These are phyloP conservation scores for Misgurnus anguillicaudatus DNA, from an alignment of 2,113 vertebrate species.

Conservation along the genomic window DNA sequence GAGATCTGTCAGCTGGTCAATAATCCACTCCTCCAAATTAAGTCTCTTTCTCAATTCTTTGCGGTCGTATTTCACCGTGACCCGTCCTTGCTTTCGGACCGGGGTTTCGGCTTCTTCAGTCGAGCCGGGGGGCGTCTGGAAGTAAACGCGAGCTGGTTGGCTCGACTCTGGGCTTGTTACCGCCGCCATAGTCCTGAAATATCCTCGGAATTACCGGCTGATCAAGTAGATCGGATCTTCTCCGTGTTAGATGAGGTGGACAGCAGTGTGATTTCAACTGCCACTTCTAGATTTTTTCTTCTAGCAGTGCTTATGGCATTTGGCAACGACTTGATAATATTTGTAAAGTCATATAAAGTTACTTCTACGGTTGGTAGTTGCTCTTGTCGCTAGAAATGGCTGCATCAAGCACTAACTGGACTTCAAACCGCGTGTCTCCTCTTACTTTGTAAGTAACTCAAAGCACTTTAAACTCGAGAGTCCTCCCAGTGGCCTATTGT, in stretches of 20 bases:
- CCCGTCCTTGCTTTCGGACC: slow-evolving; percentile 86
- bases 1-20: slow-evolving; percentile 87
- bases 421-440: slow-evolving; percentile 24
- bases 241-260: slow-evolving; percentile 37
- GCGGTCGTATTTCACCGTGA: slow-evolving; percentile 92
- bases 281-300: slow-evolving; percentile 32
- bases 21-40: slow-evolving; percentile 92
- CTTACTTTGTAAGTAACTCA: slow-evolving; percentile 14
- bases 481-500: slow-evolving; percentile 5
- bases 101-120: slow-evolving; percentile 81
- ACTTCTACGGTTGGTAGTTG: neutral
- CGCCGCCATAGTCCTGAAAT: slow-evolving; percentile 77
- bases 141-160: slow-evolving; percentile 85
- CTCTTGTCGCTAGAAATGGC: neutral
- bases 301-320: slow-evolving; percentile 37
- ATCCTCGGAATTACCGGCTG: slow-evolving; percentile 30
- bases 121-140: slow-evolving; percentile 79
- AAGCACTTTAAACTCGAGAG: slow-evolving; percentile 17
- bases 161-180: slow-evolving; percentile 82
- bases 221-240: slow-evolving; percentile 18
- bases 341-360: neutral
- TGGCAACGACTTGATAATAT: slow-evolving; percentile 16
- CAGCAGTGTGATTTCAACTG: slow-evolving; percentile 28
- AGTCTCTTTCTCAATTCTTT: slow-evolving; percentile 90
- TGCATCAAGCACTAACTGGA: slow-evolving; percentile 1